A percentile compares a stretch with the other conserved stretches of the same genome.
Evolutionary conservation across 2,888 invertebrate species (phyloP).

Genomic region (Synergus laeviventris): DNA sequence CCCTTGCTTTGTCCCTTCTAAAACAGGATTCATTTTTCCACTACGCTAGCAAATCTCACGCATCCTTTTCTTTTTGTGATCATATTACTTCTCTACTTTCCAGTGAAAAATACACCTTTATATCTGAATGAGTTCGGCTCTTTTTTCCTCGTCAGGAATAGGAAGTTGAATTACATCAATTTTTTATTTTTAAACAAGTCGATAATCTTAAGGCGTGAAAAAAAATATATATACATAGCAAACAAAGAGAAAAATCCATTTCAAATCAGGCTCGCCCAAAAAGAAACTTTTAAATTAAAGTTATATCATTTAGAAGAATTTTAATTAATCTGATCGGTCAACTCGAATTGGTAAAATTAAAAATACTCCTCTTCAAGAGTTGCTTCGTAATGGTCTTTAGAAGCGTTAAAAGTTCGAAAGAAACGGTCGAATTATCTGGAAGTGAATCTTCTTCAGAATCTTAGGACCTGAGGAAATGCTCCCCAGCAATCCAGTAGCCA

Average conservation of each 20-base stretch:
- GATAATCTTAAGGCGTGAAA: too few species aligned
- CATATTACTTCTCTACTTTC: neutral
- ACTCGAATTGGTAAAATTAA: constrained; percentile 20
- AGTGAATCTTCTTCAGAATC: constrained; percentile 27
- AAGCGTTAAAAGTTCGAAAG: constrained; percentile 10
- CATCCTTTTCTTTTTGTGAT: constrained; percentile 10
- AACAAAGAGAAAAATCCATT: too few species aligned
- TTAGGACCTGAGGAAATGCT: constrained; percentile 7
- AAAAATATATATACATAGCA: too few species aligned
- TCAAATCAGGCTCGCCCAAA: too few species aligned
- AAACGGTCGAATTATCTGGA: neutral
- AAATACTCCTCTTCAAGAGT: neutral
- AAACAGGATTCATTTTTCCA: constrained; percentile 26
- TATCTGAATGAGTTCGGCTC: neutral
- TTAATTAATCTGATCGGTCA: constrained; percentile 1
- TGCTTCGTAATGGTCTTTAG: constrained; percentile 14
- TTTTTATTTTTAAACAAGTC: too few species aligned
- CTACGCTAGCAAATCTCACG: constrained; percentile 20
- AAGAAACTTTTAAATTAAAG: constrained; percentile 24
- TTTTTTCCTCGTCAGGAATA: neutral
- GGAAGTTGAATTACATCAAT: neutral
- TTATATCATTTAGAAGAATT: neutral
- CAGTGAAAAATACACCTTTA: neutral
- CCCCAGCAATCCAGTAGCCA: constrained; percentile 35
- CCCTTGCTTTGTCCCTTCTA: constrained; percentile 7